Evolutionary conservation across 2,888 invertebrate genomes (phyloP).

Genomic region (Pterostichus madidus): DNA sequence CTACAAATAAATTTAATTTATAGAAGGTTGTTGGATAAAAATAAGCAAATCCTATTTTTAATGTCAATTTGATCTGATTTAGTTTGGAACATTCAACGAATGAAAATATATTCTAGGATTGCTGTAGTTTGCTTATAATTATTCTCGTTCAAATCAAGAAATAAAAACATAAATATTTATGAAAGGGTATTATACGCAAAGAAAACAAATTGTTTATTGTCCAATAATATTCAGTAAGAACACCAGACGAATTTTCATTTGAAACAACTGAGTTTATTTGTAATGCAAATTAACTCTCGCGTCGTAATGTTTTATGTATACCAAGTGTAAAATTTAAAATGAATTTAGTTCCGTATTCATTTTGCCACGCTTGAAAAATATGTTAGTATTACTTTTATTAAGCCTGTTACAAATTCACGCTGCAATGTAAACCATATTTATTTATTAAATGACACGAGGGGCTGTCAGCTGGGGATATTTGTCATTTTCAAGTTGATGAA

Average conservation of each 20-base stretch:
- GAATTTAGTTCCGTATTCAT: conserved; percentile 46
- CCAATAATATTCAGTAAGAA: conserved; percentile 36
- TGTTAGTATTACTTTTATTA: conserved; percentile 25
- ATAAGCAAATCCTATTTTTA: no score
- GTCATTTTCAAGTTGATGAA: neutral
- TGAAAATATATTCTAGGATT: neutral
- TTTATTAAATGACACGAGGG: neutral
- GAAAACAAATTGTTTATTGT: conserved; percentile 44
- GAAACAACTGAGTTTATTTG: conserved; percentile 30
- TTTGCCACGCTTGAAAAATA: conserved; percentile 28
- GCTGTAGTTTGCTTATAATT: no score
- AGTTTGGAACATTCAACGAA: no score
- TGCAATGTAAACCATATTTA: neutral
- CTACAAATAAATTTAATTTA: no score
- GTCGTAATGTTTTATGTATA: conserved; percentile 46
- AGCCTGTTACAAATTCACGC: conserved; percentile 7
- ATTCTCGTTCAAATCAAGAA: neutral
- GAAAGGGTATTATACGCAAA: neutral
- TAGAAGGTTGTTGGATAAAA: no score
- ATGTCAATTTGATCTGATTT: no score
- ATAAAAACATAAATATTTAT: conserved; percentile 36
- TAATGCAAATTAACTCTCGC: conserved; percentile 27
- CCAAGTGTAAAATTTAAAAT: conserved; percentile 33
- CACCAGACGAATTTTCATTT: conserved; percentile 26
- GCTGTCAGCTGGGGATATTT: neutral